A percentile compares a stretch with the other conserved stretches of the same genome.
These are phyloP conservation scores for Suncus etruscus DNA, from an alignment of 2,113 vertebrate genomes.

Conservation along the genomic window DNA sequence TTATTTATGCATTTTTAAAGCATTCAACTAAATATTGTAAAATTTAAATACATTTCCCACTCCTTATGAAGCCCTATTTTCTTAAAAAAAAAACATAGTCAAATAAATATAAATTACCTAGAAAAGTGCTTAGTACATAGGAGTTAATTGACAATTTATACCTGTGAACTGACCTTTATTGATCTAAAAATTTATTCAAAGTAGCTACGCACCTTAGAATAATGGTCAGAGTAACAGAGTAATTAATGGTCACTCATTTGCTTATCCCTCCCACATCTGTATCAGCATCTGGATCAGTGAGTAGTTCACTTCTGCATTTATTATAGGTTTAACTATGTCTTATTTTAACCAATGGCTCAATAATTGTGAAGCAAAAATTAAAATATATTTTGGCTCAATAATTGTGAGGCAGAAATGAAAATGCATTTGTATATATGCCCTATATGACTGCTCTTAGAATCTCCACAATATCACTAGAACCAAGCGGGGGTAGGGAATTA, in stretches of 20 bases:
- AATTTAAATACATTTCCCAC: not conserved
- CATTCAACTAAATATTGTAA: not conserved
- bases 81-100: not conserved
- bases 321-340: not conserved
- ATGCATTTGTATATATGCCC: not conserved
- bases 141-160: not conserved
- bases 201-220: no score
- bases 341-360: not conserved
- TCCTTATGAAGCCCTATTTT: not conserved
- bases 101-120: slow-evolving; percentile 21
- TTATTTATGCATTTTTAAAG: not conserved
- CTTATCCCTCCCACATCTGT: not conserved
- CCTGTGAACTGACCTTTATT: not conserved
- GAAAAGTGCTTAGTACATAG: not conserved
- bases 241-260: not conserved
- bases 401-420: not conserved
- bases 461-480: not conserved
- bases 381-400: not conserved
- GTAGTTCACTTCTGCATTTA: not conserved
- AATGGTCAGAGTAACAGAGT: not conserved
- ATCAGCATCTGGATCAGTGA: not conserved
- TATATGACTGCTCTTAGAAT: not conserved
- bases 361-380: not conserved
- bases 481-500: not conserved
- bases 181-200: not conserved